phyloP scores from a whole-genome alignment of 2,797 vertebrate genomes.

The Lepus townsendii region DNA sequence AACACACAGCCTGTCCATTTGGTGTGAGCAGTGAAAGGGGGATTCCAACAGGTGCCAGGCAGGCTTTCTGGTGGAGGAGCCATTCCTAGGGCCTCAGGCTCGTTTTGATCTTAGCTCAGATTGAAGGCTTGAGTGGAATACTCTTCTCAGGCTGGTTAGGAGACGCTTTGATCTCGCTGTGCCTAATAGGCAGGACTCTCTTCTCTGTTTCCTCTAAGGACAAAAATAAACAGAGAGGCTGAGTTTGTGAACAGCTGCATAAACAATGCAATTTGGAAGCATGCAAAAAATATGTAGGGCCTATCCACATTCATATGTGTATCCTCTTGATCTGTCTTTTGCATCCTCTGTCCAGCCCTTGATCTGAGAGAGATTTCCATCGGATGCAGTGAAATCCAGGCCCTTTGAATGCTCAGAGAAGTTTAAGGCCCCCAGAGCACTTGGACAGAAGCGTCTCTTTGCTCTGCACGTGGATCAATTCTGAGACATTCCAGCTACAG shows the following conservation, averaged over 20 bases:
- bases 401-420: conserved; percentile 15
- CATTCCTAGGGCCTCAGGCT: conserved; percentile 52
- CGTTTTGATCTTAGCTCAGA: conserved; percentile 82
- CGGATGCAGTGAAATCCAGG: conserved; percentile 57
- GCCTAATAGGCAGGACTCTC: conserved; percentile 83
- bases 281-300: conserved; percentile 83
- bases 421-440: conserved; percentile 51
- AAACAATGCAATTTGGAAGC: conserved; percentile 89
- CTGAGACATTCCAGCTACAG: not conserved
- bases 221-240: conserved; percentile 88
- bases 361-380: conserved; percentile 62
- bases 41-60: conserved; percentile 69
- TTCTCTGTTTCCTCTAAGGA: conserved; percentile 86
- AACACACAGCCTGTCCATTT: conserved; percentile 72
- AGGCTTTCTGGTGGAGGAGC: conserved; percentile 49
- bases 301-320: conserved; percentile 66
- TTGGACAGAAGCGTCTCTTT: conserved; percentile 54
- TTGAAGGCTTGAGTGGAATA: conserved; percentile 71
- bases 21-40: conserved; percentile 76
- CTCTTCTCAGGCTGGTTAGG: conserved; percentile 69
- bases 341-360: conserved; percentile 39
- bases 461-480: not conserved
- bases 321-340: conserved; percentile 53
- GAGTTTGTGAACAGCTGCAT: conserved; percentile 88
- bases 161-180: conserved; percentile 87